A percentile compares a stretch with the other conserved stretches of the same genome.
Conservation (phyloP, 2,113 vertebrate genomes). For the Cryptotis parvus region DNA sequence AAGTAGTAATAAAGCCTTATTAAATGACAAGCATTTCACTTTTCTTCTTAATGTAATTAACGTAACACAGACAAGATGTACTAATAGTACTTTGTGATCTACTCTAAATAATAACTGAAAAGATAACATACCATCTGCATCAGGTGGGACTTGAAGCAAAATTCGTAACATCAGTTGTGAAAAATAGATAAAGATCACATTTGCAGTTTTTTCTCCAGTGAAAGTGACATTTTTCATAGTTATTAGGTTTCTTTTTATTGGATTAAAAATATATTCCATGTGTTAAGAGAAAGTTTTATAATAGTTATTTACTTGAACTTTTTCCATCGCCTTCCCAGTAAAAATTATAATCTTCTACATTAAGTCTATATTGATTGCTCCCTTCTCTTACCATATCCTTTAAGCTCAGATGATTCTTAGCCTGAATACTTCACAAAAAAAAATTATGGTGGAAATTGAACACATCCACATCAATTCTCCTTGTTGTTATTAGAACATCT, state of each 20-base stretch:
- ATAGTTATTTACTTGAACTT: background rate
- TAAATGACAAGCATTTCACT: background rate
- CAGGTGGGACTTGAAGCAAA: background rate
- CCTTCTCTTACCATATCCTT: background rate
- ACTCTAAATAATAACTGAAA: background rate
- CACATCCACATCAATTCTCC: background rate
- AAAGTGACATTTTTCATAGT: slow-evolving; percentile 32
- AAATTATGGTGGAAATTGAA: background rate
- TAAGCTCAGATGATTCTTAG: background rate
- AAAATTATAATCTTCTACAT: background rate
- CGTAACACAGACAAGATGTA: background rate
- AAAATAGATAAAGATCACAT: background rate
- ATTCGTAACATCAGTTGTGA: background rate
- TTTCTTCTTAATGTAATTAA: background rate
- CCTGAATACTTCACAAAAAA: background rate
- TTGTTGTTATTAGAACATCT: background rate
- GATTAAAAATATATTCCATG: background rate
- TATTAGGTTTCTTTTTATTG: background rate
- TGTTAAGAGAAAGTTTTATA: background rate
- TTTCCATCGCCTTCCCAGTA: background rate
- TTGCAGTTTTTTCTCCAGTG: background rate
- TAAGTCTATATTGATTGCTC: background rate
- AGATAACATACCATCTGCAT: background rate
- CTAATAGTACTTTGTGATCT: background rate
- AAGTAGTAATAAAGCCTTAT: background rate